A percentile compares a stretch with the other conserved stretches of the same genome.
Evolutionary conservation across 2,113 vertebrate genomes (phyloP).

Genomic region (Macrotis lagotis): DNA sequence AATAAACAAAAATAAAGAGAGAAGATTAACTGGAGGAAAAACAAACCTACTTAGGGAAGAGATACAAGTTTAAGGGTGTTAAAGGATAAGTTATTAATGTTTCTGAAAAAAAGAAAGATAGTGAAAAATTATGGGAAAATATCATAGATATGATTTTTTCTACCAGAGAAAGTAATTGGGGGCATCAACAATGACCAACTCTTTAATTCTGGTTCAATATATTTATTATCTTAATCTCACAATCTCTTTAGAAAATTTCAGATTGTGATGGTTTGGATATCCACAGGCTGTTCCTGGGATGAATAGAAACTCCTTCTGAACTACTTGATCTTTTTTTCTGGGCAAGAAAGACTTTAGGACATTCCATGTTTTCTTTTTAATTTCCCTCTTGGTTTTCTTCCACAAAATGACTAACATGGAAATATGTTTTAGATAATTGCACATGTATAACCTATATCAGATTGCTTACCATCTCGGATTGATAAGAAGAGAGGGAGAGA

Average conservation of each 20-base stretch:
- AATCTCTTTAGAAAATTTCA: background rate
- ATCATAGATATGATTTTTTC: background rate
- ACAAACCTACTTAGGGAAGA: background rate
- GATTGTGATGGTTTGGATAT: background rate
- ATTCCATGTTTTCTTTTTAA: conserved; percentile 97
- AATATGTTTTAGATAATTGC: background rate
- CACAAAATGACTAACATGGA: background rate
- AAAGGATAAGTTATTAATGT: background rate
- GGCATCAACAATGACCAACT: background rate
- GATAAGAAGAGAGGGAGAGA: background rate
- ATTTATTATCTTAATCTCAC: background rate
- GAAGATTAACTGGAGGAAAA: background rate
- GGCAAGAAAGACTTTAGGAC: background rate
- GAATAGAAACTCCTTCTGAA: background rate
- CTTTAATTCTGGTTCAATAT: background rate
- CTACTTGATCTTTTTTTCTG: background rate
- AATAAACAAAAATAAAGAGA: background rate
- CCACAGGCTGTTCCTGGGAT: background rate
- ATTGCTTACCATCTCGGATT: background rate
- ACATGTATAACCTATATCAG: background rate
- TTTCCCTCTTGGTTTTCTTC: conserved; percentile 79
- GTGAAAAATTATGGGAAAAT: background rate
- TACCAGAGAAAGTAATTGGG: background rate
- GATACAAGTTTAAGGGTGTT: background rate
- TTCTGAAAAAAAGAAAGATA: background rate